Evolutionary conservation across 2,113 vertebrate species (phyloP), one percentile per base, ranked within the genome.

Genomic region (Scytalopus superciliaris): DNA sequence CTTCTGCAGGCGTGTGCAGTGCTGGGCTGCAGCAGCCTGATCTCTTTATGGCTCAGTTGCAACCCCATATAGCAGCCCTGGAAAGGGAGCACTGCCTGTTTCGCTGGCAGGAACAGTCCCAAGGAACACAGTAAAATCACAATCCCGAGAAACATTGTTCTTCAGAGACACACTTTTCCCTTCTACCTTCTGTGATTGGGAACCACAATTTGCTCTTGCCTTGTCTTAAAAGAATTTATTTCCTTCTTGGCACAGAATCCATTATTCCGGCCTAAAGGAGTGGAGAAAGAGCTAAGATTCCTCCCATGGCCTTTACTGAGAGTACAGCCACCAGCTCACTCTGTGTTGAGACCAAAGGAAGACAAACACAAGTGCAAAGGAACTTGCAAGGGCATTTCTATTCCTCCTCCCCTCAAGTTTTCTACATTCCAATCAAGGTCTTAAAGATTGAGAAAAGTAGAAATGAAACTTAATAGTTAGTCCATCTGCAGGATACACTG

Each of bases 61-160:
- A 75, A 2, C 9, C 42, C 74, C n/a, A 3, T 3, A 6, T 9
- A 19, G 3, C 59, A 76, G 63, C 55, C 76, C 39, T 24, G 35
- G n/a, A 72, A 80, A 69, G 72, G 59, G 15, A 45, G 45, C 19
- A 19, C 59, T 72, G 56, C 22, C 28, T 19, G 31, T 19, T 93
- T 21, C 84, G 53, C 49, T 31, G 17, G 73, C 73, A 95, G 56
- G 18, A 94, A 4, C 73, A 67, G 68, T 33, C 77, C 76, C 64
- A 9, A 50, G 80, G n/a, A 92, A 55, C 82, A 66, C 27, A 3
- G 23, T 0, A 28, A 33, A 90, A 21, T 81, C 90, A 85, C 67
- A 66, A 19, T 83, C 82, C 82, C 85, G 37, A 79, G 75, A 95
- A 96, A 59, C 85, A 96, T 33, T 47, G 82, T 19, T 87, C 87